Percentiles rank a stretch among this genome's conserved stretches.
These are phyloP conservation scores for Drymodes brunneopygia DNA, from an alignment of 2,113 vertebrate species.

Conservation along the genomic window DNA sequence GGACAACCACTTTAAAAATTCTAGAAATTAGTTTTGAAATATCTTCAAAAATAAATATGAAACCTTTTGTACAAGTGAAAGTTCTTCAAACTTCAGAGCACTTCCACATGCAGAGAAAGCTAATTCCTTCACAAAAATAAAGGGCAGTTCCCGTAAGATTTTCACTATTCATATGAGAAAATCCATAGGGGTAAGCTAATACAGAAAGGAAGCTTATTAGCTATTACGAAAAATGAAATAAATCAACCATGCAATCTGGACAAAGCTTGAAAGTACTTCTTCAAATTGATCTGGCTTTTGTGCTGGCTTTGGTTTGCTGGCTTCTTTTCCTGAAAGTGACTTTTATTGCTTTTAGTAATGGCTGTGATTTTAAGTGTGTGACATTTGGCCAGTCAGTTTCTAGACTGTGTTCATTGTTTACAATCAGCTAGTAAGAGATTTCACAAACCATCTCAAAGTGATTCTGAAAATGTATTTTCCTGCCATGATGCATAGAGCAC, in stretches of 20 bases:
- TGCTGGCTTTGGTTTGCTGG: background rate
- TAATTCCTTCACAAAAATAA: background rate
- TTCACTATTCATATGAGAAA: background rate
- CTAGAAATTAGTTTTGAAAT: background rate
- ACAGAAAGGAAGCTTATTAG: background rate
- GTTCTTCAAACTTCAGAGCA: background rate
- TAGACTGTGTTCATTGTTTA: background rate
- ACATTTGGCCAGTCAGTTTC: background rate
- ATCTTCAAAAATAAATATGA: background rate
- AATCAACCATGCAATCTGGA: background rate
- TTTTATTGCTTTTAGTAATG: background rate
- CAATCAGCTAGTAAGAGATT: background rate
- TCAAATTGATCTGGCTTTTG: background rate
- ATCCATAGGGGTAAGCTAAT: background rate
- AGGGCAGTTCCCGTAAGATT: background rate
- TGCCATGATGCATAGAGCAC: fast-evolving
- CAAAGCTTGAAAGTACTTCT: background rate
- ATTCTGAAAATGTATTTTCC: background rate
- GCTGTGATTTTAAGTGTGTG: background rate
- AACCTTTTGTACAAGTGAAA: background rate
- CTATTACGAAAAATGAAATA: background rate
- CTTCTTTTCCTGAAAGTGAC: background rate
- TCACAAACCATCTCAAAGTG: background rate
- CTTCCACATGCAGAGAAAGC: background rate
- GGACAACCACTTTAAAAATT: background rate